These are phyloP conservation scores for Cabera pusaria DNA, from an alignment of 2,888 invertebrate genomes.

Conservation along the genomic window DNA sequence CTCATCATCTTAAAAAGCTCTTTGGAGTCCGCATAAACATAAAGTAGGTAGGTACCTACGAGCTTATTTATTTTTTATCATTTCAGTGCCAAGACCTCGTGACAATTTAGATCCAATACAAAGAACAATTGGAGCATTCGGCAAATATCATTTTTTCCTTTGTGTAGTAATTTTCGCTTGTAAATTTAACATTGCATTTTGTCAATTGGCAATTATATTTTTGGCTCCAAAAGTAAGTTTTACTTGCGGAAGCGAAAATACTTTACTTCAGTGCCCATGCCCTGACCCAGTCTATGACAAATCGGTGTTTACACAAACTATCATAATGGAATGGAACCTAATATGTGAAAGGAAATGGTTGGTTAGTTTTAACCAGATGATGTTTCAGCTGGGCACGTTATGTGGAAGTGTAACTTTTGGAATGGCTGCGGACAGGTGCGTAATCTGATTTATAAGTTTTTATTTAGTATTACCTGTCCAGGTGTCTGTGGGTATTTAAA, in stretches of 20 bases:
- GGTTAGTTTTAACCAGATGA: slow-evolving; percentile 85
- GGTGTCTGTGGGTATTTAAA: no score
- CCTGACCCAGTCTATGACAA: not conserved
- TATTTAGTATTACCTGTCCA: no score
- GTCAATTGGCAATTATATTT: slow-evolving; percentile 51
- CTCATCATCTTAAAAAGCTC: no score
- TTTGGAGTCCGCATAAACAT: no score
- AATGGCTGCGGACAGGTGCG: slow-evolving; percentile 89
- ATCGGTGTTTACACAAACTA: slow-evolving; percentile 76
- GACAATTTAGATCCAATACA: slow-evolving; percentile 69
- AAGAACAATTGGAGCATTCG: slow-evolving; percentile 72
- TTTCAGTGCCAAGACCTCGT: no score
- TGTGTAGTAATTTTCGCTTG: slow-evolving; percentile 47
- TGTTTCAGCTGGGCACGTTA: slow-evolving; percentile 89
- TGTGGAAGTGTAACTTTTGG: slow-evolving; percentile 89
- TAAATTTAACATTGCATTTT: slow-evolving; percentile 57
- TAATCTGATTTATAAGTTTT: no score
- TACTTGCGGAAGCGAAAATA: no score
- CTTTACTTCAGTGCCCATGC: no score
- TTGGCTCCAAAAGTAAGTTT: slow-evolving; percentile 40
- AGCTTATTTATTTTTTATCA: no score
- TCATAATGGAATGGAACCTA: slow-evolving; percentile 87
- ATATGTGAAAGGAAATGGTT: slow-evolving; percentile 85
- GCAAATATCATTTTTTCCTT: slow-evolving; percentile 60
- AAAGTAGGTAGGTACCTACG: no score